Percentiles rank a stretch among this genome's conserved stretches.
phyloP scores from a whole-genome alignment of 2,113 vertebrate species.

The Chaetodon auriga region DNA sequence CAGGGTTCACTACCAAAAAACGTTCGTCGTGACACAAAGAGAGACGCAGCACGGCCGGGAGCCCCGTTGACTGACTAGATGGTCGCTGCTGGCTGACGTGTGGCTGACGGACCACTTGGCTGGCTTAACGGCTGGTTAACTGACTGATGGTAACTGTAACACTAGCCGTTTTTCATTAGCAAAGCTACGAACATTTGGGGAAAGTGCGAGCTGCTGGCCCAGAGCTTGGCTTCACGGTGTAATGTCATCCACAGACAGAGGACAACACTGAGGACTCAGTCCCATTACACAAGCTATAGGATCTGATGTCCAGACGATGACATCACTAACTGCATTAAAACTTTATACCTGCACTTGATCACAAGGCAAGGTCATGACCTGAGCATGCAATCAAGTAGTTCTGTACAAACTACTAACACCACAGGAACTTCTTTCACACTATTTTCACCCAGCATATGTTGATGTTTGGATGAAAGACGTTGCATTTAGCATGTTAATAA shows the following conservation, averaged over 20 bases:
- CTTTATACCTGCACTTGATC: slow-evolving; percentile 28
- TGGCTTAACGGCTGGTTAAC: slow-evolving; percentile 36
- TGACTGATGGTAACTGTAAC: slow-evolving; percentile 39
- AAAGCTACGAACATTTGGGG: slow-evolving; percentile 19
- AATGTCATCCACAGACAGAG: slow-evolving; percentile 33
- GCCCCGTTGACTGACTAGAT: slow-evolving; percentile 10
- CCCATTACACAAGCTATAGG: slow-evolving; percentile 2
- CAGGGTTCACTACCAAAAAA: slow-evolving; percentile 20
- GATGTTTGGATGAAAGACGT: not conserved
- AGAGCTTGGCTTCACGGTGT: slow-evolving; percentile 34
- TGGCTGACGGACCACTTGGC: slow-evolving; percentile 22
- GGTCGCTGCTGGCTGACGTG: slow-evolving; percentile 22
- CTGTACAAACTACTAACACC: not conserved
- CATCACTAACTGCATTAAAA: slow-evolving; percentile 54
- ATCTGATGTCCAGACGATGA: slow-evolving; percentile 35
- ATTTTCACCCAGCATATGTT: not conserved
- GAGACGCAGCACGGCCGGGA: slow-evolving; percentile 2
- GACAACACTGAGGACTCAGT: slow-evolving; percentile 5
- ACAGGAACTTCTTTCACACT: not conserved
- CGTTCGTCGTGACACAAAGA: slow-evolving; percentile 17
- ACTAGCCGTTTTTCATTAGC: slow-evolving; percentile 26
- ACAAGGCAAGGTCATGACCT: not conserved
- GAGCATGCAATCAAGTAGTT: not conserved
- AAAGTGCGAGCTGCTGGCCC: slow-evolving; percentile 36
- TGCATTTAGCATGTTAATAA: not conserved